phyloP scores from a whole-genome alignment of 2,113 vertebrate species.

The Tyrannus savana region DNA sequence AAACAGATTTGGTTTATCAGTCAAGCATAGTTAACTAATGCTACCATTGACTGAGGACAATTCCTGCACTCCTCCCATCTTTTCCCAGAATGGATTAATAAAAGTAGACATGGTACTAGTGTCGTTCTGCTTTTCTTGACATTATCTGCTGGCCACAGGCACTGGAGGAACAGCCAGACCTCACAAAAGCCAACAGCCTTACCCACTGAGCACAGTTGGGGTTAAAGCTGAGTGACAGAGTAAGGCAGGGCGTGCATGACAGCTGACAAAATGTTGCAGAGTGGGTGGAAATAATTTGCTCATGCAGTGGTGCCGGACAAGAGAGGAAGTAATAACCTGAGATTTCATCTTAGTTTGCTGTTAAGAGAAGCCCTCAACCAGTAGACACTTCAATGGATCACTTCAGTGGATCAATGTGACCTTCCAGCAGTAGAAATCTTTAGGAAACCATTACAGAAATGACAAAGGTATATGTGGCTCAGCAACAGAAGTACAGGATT shows the following conservation, averaged over 20 bases:
- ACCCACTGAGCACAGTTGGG: rapidly evolving
- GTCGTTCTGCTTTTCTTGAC: not conserved
- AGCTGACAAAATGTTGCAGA: not conserved
- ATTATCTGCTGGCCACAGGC: not conserved
- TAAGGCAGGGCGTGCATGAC: not conserved
- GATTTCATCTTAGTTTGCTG: not conserved
- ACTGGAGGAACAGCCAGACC: not conserved
- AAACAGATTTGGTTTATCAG: not conserved
- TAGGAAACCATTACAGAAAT: not conserved
- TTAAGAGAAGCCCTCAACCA: not conserved
- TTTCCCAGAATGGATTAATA: not conserved
- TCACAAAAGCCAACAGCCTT: rapidly evolving
- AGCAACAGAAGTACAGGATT: not conserved
- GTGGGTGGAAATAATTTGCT: not conserved
- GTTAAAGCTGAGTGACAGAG: not conserved
- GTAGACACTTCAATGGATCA: not conserved
- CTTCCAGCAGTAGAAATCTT: not conserved
- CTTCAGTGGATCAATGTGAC: not conserved
- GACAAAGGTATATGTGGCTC: not conserved
- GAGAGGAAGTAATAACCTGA: not conserved
- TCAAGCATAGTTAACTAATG: not conserved
- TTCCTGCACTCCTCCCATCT: not conserved
- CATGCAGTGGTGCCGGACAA: too few relatives aligned
- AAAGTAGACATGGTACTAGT: not conserved
- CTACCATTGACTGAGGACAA: not conserved